Percentiles rank a stretch among this genome's conserved stretches.
These are phyloP conservation scores for Synergus umbraculus DNA, from an alignment of 2,888 invertebrate genomes.

Conservation along the genomic window DNA sequence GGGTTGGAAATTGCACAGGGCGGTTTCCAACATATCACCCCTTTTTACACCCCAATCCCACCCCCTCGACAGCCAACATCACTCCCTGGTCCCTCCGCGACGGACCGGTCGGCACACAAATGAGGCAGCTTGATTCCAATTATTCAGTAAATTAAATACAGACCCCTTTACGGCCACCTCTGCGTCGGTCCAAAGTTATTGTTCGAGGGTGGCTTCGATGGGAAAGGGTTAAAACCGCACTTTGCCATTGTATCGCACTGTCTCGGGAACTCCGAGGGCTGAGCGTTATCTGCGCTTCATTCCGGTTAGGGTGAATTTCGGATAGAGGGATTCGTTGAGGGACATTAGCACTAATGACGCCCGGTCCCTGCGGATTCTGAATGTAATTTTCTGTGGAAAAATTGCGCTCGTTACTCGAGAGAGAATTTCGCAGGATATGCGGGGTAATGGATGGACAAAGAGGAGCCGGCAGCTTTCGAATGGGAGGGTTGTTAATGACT, in stretches of 20 bases:
- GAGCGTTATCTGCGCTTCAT: conserved; percentile 66
- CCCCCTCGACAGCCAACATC: conserved; percentile 33
- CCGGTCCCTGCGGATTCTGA: conserved; percentile 22
- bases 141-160: conserved; percentile 78
- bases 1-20: conserved; percentile 64
- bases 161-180: conserved; percentile 68
- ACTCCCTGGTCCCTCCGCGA: conserved; percentile 45
- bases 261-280: conserved; percentile 52
- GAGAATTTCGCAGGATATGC: background rate
- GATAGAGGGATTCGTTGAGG: conserved; percentile 43
- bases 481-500: background rate
- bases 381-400: conserved; percentile 37
- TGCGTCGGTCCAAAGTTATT: conserved; percentile 64
- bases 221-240: conserved; percentile 67
- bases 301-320: conserved; percentile 51
- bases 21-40: conserved; percentile 53
- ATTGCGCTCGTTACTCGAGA: background rate
- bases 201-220: conserved; percentile 53
- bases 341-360: conserved; percentile 39
- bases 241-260: conserved; percentile 57
- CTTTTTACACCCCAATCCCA: background rate
- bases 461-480: background rate
- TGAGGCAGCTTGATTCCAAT: conserved; percentile 77
- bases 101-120: conserved; percentile 67
- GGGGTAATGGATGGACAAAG: conserved; percentile 3